phyloP scores from a whole-genome alignment of 2,888 invertebrate genomes.

The Tuberolachnus salignus region DNA sequence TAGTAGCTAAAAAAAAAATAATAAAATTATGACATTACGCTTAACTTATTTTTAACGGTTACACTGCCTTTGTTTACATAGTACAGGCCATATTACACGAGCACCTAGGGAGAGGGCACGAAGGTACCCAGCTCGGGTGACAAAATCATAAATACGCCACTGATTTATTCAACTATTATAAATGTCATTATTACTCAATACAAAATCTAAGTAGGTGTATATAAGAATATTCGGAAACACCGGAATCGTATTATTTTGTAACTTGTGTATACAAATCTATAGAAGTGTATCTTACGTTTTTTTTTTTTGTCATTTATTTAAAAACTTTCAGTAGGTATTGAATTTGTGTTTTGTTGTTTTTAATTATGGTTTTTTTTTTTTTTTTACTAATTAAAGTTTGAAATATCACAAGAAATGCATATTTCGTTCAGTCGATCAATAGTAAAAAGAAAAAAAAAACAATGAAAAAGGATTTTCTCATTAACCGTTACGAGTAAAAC shows the following conservation, averaged over 20 bases:
- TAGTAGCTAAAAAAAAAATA: too few relatives aligned
- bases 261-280: not conserved
- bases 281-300: not conserved
- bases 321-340: conserved; percentile 11
- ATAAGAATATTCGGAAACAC: too few relatives aligned
- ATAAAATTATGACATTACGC: too few relatives aligned
- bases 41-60: too few relatives aligned
- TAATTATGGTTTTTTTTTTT: conserved; percentile 31
- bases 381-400: conserved; percentile 51
- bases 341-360: conserved; percentile 29
- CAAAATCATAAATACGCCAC: too few relatives aligned
- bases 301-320: conserved; percentile 20
- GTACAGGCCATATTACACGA: too few relatives aligned
- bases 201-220: too few relatives aligned
- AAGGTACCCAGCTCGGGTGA: too few relatives aligned
- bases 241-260: not conserved
- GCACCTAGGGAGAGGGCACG: too few relatives aligned
- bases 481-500: conserved; percentile 55
- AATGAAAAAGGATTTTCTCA: conserved; percentile 54
- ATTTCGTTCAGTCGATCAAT: conserved; percentile 27
- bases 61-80: too few relatives aligned
- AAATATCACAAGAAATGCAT: conserved; percentile 43
- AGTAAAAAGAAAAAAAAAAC: conserved; percentile 37
- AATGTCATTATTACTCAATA: too few relatives aligned
- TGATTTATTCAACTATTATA: too few relatives aligned